Percentiles rank a stretch among this genome's conserved stretches.
phyloP scores from a whole-genome alignment of 2,797 vertebrate genomes.

The Gallirallus australis region DNA sequence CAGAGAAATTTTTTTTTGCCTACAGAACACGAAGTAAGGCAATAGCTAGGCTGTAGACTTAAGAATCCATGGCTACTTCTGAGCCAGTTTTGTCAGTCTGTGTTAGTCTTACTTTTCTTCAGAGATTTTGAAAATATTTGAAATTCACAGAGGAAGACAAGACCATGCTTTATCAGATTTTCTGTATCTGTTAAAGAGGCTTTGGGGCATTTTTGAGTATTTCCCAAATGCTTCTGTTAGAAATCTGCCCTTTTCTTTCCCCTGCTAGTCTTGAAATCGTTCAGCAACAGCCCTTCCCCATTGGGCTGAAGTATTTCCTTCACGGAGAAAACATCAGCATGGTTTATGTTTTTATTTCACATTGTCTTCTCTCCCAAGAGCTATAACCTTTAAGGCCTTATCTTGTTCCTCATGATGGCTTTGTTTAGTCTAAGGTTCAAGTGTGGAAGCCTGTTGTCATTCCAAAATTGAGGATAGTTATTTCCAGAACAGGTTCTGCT shows the following conservation, averaged over 20 bases:
- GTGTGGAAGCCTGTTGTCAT: constrained; percentile 19
- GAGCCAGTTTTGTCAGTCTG: background rate
- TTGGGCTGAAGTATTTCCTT: background rate
- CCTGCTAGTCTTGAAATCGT: background rate
- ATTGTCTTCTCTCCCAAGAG: background rate
- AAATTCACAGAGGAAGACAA: background rate
- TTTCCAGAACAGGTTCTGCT: constrained; percentile 42
- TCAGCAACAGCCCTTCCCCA: background rate
- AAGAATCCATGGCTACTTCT: background rate
- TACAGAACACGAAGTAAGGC: background rate
- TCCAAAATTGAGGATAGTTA: background rate
- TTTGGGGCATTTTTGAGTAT: background rate
- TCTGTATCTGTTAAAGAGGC: background rate
- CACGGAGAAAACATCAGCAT: background rate
- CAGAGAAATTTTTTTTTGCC: background rate
- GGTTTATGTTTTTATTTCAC: constrained; percentile 7
- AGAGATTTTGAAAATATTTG: background rate
- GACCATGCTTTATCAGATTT: background rate
- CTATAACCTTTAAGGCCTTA: background rate
- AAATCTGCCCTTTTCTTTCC: background rate
- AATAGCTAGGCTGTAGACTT: background rate
- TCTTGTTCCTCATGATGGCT: background rate
- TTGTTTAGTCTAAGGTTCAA: constrained; percentile 45
- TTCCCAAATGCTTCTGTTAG: background rate
- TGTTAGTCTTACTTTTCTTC: background rate